These are phyloP conservation scores for Aix galericulata DNA, from an alignment of 2,113 vertebrate genomes.

Conservation along the genomic window DNA sequence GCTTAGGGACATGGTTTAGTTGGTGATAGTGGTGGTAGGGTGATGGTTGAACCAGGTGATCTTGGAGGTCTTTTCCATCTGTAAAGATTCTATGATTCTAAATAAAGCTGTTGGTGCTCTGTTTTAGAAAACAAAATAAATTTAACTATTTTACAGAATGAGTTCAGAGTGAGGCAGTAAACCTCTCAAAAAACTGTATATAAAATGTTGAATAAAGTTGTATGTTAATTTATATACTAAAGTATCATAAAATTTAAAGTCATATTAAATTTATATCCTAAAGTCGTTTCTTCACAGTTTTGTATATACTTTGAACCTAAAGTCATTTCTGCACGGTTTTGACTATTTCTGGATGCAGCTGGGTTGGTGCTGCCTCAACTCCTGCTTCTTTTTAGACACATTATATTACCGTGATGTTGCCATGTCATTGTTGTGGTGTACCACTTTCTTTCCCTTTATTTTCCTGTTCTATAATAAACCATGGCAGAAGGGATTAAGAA, in stretches of 20 bases:
- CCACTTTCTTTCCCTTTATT: neutral
- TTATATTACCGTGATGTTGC: neutral
- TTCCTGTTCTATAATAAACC: neutral
- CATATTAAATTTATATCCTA: too few species aligned
- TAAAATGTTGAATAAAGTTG: neutral
- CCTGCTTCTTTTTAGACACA: neutral
- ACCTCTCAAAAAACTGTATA: neutral
- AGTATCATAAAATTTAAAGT: neutral
- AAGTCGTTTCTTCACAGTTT: too few species aligned
- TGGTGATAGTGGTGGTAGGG: too few species aligned
- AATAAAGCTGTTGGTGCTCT: neutral
- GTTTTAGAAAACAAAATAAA: neutral
- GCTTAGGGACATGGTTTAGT: too few species aligned
- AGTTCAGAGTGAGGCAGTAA: neutral
- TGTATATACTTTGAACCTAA: neutral
- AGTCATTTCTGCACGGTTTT: neutral
- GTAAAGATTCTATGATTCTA: neutral
- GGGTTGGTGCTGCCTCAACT: neutral
- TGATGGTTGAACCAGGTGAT: too few species aligned
- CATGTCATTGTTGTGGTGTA: neutral
- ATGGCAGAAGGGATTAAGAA: neutral
- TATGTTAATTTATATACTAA: accelerated
- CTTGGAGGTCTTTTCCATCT: too few species aligned
- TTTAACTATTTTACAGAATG: neutral
- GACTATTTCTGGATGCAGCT: neutral